A percentile compares a stretch with the other conserved stretches of the same genome.
Conservation (phyloP, 1,140 invertebrate genomes). For the Caenorhabditis inopinata region DNA sequence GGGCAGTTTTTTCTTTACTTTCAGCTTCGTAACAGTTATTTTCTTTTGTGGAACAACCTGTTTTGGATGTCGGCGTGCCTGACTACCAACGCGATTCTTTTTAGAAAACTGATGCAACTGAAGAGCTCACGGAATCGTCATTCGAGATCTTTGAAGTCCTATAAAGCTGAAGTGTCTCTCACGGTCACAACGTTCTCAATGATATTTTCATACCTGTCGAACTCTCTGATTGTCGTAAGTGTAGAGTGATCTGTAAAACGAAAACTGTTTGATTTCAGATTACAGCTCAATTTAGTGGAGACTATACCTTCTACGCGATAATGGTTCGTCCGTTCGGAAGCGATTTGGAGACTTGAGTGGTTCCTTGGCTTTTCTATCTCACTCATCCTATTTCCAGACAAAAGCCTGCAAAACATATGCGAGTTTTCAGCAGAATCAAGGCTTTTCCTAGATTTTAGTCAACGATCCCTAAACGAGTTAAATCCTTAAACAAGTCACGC, state of each 20-base stretch:
- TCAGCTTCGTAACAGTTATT: not conserved
- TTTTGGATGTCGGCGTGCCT: not conserved
- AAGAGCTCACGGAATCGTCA: not conserved
- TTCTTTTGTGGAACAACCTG: not conserved
- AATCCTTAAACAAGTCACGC: too few relatives aligned
- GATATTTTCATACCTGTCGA: not conserved
- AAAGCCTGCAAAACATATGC: too few relatives aligned
- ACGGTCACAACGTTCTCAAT: not conserved
- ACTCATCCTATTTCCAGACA: not conserved
- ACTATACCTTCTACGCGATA: not conserved
- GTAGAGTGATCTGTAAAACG: not conserved
- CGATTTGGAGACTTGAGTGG: not conserved
- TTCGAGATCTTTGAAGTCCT: not conserved
- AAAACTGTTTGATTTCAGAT: too few relatives aligned
- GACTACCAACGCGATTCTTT: not conserved
- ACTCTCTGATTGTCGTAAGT: not conserved
- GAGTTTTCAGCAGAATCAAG: too few relatives aligned
- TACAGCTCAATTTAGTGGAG: not conserved
- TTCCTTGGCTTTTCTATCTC: not conserved
- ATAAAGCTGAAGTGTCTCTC: not conserved
- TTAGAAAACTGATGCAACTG: not conserved
- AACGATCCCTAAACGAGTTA: too few relatives aligned
- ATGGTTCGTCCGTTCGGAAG: not conserved
- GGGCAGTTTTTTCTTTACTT: too few relatives aligned
- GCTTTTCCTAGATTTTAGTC: too few relatives aligned